These are phyloP conservation scores for Drosophila emarginata DNA, from an alignment of 2,888 invertebrate genomes.

Conservation along the genomic window DNA sequence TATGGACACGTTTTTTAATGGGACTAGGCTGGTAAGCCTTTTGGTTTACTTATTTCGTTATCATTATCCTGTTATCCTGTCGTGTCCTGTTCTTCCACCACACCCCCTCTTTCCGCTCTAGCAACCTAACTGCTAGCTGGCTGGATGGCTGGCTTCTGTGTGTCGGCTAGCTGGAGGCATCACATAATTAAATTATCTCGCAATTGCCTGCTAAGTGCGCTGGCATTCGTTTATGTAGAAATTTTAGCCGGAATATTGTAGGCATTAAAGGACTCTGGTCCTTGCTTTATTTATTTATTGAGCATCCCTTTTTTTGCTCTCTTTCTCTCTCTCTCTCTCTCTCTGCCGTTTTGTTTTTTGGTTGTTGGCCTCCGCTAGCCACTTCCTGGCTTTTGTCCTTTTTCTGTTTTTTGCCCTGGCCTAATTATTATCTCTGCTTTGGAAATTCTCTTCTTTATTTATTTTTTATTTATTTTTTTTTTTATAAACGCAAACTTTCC, in stretches of 20 bases:
- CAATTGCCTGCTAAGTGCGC: slow-evolving; percentile 77
- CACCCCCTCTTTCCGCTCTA: too few species aligned
- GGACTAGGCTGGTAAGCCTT: slow-evolving; percentile 50
- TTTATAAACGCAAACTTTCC: slow-evolving; percentile 15
- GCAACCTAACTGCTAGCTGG: background rate
- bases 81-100: too few species aligned
- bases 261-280: slow-evolving; percentile 43
- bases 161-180: slow-evolving; percentile 21
- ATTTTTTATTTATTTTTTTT: slow-evolving; percentile 42
- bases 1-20: slow-evolving; percentile 27
- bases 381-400: slow-evolving; percentile 61
- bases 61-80: slow-evolving; percentile 71
- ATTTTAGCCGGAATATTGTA: slow-evolving; percentile 46
- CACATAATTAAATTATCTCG: slow-evolving; percentile 71
- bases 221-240: slow-evolving; percentile 55
- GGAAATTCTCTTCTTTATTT: slow-evolving; percentile 23
- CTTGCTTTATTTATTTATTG: slow-evolving; percentile 59
- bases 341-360: background rate
- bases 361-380: slow-evolving; percentile 26
- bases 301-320: slow-evolving; percentile 38
- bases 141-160: slow-evolving; percentile 3
- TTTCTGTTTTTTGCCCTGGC: slow-evolving; percentile 23
- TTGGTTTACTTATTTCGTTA: slow-evolving; percentile 68
- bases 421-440: slow-evolving; percentile 68
- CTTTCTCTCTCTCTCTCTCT: background rate